Base-by-base conservation (phyloP, 2,797 vertebrate genomes). In the Pseudomugil gertrudae region DNA sequence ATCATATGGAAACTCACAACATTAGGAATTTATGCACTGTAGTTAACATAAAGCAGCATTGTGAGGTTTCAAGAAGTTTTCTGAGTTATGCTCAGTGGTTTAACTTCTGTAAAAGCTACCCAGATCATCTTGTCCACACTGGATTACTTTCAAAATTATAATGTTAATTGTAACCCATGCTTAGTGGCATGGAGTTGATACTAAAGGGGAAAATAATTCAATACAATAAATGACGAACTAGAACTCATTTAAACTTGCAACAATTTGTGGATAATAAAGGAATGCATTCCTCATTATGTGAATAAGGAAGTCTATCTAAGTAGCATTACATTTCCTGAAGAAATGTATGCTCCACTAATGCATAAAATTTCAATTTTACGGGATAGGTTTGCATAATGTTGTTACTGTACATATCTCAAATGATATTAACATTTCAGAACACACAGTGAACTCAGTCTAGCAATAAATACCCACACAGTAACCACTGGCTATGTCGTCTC, bases 401-500 rank as follows among this genome's bases (percentile, higher is more conserved):
- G 14, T 33, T 24, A 56, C 24, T 29, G 35, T 32, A 14, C 27
- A 52, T 26, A 43, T n/a, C 36, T 27, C 35, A 23, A 23, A 7
- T 24, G 2, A 23, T 24, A 32, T 45, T 51, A n/a, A 19, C 32
- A 55, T 26, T 43, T 38, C 29, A 64, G 29, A 64, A 51, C 14
- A 43, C 26, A 24, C 24, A 43, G 24, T 29, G 26, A 29, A 19
- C 26, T 29, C 15, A 13, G 8, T 32, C 2, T 1, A 19, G 26
- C 21, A 58, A 40, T 58, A 57, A n/a, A 51, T 43, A 52, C 11
- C 14, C 1, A n/a, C 68, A 43, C 63, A 63, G 55, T 74, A 81
- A 75, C 82, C 29, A n/a, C 61, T n/a, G 52, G 61, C 56, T 72
- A 66, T 66, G 69, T 55, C 13, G 63, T 76, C 65, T 68, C 66